Evolutionary conservation across 2,113 vertebrate species (phyloP), one percentile per base, ranked within the genome.

Genomic region (Salminus brasiliensis): DNA sequence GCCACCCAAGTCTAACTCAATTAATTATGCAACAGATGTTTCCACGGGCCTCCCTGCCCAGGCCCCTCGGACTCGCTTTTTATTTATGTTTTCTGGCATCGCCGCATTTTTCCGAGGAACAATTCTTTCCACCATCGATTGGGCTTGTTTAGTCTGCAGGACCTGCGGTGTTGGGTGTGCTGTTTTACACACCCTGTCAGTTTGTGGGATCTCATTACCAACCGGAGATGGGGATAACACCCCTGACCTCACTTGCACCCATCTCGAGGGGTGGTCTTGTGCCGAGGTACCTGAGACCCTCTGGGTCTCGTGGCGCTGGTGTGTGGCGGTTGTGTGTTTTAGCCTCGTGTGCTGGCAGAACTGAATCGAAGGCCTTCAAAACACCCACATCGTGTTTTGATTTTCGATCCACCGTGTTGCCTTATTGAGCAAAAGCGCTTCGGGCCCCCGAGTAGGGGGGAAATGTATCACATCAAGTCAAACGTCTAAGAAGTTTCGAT

Each of bases 91-190:
- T 93, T 94, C 92, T 91, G 90, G 88, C 93, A 85, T 88, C 81
- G 82, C 84, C 84, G 84, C 88, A 91, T 92, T 93, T 90, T 90
- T 92, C 92, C 85, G 79, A 88, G 90, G 88, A 93, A 93, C 92
- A 88, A 91, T 92, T 91, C 88, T 92, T 93, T 93, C 91, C 91
- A 91, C 90, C 89, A 87, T 94, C 89, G 83, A 91, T 89, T 90
- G 90, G 91, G 89, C 89, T 93, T 97, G 95, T 97, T 98, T 95
- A 97, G 94, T 96, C 95, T 97, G 93, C 87, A 85, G 89, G 93
- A 87, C 90, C 92, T 91, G 90, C 90, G 84, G 88, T 89, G 91
- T 83, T 88, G 87, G 89, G 92, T 93, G 93, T 88, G 91, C 91
- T 91, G 94, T 87, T 95, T 93, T 94, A 94, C 93, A 95, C 94